Evolutionary conservation across 2,888 invertebrate genomes (phyloP).

Genomic region (Tachina lurida): DNA sequence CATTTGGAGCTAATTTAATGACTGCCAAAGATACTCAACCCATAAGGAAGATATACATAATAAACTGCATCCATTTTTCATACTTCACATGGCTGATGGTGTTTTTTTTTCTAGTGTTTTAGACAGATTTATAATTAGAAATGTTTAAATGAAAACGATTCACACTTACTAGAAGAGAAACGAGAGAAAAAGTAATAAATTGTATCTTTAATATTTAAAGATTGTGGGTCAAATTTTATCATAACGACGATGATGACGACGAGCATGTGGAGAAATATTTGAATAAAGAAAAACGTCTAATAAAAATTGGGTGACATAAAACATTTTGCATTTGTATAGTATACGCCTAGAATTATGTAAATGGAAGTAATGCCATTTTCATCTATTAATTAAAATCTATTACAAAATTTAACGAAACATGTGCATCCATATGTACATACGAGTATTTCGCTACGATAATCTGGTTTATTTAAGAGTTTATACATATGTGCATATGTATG

Average conservation of each 20-base stretch:
- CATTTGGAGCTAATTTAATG: conserved; percentile 65
- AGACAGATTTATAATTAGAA: conserved; percentile 66
- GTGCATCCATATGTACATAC: neutral
- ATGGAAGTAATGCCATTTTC: conserved; percentile 8
- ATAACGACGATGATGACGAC: conserved; percentile 40
- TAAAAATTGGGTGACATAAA: conserved; percentile 49
- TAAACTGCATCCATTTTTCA: conserved; percentile 41
- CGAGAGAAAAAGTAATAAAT: conserved; percentile 9
- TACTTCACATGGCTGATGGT: conserved; percentile 17
- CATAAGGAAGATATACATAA: conserved; percentile 52
- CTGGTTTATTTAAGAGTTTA: neutral
- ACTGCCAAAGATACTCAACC: conserved; percentile 36
- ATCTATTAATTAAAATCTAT: conserved; percentile 14
- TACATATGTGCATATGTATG: neutral
- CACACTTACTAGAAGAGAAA: conserved; percentile 16
- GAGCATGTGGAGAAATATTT: neutral
- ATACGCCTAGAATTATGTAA: neutral
- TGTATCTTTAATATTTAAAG: conserved; percentile 29
- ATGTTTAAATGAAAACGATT: conserved; percentile 50
- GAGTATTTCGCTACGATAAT: conserved; percentile 25
- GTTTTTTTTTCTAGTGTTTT: neutral
- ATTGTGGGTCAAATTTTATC: conserved; percentile 68
- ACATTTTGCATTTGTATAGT: conserved; percentile 12
- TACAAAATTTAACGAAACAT: conserved; percentile 23
- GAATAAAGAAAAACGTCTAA: neutral